These are phyloP conservation scores for Zenarchopterus dispar DNA, from an alignment of 2,797 vertebrate species.

Conservation along the genomic window DNA sequence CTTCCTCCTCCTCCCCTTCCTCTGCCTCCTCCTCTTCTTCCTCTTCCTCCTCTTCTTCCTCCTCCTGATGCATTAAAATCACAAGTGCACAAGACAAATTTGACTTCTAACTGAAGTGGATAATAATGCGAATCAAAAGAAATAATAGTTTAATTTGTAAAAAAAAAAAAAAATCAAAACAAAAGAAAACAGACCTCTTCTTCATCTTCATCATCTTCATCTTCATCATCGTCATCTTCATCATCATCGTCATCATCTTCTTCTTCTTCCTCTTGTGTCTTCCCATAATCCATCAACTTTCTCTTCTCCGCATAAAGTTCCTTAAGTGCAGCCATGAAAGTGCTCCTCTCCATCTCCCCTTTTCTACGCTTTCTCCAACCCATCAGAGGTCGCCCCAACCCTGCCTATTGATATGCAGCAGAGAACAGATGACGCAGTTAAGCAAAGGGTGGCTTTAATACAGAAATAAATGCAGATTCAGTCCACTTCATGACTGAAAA, in stretches of 20 bases:
- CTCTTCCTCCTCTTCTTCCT: slow-evolving; percentile 15
- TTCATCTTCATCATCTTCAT: slow-evolving; percentile 32
- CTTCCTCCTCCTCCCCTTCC: neutral
- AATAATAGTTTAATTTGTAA: neutral
- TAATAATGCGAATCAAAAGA: neutral
- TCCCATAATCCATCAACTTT: slow-evolving; percentile 57
- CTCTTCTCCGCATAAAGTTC: slow-evolving; percentile 61
- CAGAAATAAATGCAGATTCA: neutral
- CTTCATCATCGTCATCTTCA: slow-evolving; percentile 29
- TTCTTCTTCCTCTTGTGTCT: slow-evolving; percentile 47
- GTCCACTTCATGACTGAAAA: too few species aligned
- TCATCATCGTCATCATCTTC: slow-evolving; percentile 51
- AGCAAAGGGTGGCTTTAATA: neutral
- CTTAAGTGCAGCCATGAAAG: slow-evolving; percentile 53
- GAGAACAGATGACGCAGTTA: neutral
- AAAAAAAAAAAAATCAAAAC: slow-evolving; percentile 7
- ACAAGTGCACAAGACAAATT: neutral
- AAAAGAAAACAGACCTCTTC: slow-evolving; percentile 77
- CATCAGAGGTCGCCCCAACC: slow-evolving; percentile 56
- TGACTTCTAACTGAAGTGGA: neutral
- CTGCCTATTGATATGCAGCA: slow-evolving; percentile 46
- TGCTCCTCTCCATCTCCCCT: slow-evolving; percentile 21
- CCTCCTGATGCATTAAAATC: slow-evolving; percentile 10
- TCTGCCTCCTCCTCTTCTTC: slow-evolving; percentile 12
- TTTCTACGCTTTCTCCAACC: slow-evolving; percentile 59